These are phyloP conservation scores for Onchidella celtica DNA, from an alignment of 2,888 invertebrate genomes.

Conservation along the genomic window DNA sequence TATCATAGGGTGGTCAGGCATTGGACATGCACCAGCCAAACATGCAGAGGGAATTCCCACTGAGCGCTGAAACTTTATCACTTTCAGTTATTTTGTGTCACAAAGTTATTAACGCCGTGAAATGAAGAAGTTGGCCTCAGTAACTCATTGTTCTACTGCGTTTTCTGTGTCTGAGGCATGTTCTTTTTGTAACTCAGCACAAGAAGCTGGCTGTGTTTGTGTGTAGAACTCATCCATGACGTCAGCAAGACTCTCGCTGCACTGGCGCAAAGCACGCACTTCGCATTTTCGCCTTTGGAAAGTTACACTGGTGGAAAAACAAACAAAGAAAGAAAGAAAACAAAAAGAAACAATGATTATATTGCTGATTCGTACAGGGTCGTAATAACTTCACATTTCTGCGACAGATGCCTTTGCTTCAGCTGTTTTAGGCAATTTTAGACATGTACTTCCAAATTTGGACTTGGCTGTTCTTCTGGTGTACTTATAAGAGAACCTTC, in stretches of 20 bases:
- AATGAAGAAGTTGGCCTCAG: neutral
- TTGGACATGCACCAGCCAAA: neutral
- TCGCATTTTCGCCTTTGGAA: constrained; percentile 39
- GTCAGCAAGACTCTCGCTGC: constrained; percentile 27
- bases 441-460: no score
- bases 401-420: neutral
- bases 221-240: constrained; percentile 45
- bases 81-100: no score
- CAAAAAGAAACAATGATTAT: neutral
- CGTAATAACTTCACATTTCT: neutral
- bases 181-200: neutral
- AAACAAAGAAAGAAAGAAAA: no score
- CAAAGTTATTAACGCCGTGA: no score
- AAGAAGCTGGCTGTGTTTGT: constrained; percentile 34
- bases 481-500: no score
- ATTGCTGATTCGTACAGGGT: neutral
- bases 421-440: no score
- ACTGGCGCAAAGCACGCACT: constrained; percentile 5
- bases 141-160: neutral
- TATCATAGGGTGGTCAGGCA: neutral
- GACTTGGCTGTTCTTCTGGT: no score
- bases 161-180: neutral
- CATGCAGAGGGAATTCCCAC: no score
- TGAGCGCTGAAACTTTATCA: no score
- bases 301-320: constrained; percentile 44